Evolutionary conservation across 2,113 vertebrate species (phyloP), one percentile per base, ranked within the genome.

Genomic region (Centropus bengalensis): DNA sequence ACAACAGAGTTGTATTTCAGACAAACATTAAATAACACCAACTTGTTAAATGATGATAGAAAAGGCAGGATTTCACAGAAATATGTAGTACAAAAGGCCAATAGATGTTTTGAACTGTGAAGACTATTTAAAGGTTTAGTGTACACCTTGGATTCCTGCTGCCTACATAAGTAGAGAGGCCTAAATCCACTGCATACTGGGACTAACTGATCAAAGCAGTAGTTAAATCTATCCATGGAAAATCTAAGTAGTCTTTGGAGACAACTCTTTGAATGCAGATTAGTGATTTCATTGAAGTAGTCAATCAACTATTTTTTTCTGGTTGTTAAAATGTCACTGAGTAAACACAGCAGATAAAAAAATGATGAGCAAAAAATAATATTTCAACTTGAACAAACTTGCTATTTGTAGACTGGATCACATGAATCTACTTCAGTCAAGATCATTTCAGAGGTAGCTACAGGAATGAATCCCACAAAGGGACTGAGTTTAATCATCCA

Each of bases 401-500:
- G 97, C 96, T 94, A 91, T 97, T 97, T 97, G 96, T 96, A 86
- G 88, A 93, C 96, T 95, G 96, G 98, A 97, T 98, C 97, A 97
- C 96, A 97, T 98, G 98, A 97, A 96, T 96, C 97, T 96, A 94
- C 97, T 96, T 93, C 96, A 97, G 97, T 97, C 97, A 94, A 97
- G 97, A 97, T 94, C 97, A 97, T 96, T 97, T 97, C 91, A 91
- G 98, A 98, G 94, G 96, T 94, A 95, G 96, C 97, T 96, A 96
- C 95, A 97, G 97, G 97, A 97, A 92, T 98, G 97, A 98, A 97
- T 98, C 98, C 98, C 98, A 98, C 97, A 97, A 98, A 98, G 98
- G 98, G 98, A 97, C 97, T 96, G 94, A 96, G 97, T 98, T 98
- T 99, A 98, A 98, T 99, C 98, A 98, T 98, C 97, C 98, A 98